A percentile compares a stretch with the other conserved stretches of the same genome.
Conservation (phyloP, 2,113 vertebrate genomes). For the Syngnathus typhle region DNA sequence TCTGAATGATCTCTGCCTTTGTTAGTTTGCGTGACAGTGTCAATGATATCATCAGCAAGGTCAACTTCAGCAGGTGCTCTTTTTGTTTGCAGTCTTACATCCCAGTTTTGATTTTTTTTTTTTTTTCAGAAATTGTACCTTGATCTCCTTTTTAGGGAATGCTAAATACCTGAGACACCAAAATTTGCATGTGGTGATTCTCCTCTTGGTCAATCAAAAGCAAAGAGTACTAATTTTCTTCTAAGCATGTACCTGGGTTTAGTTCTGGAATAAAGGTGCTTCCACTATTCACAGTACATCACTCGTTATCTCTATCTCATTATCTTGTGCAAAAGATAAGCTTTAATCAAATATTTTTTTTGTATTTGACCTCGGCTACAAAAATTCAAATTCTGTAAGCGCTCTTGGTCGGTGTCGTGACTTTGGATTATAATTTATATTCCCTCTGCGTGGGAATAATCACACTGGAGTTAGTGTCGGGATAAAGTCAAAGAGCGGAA, state of each 20-base stretch:
- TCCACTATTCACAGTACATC: background rate
- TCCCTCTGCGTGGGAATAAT: constrained; percentile 7
- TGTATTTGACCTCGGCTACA: background rate
- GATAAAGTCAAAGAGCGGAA: background rate
- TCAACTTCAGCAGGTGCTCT: too few species aligned
- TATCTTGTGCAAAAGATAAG: background rate
- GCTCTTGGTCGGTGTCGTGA: background rate
- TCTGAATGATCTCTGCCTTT: too few species aligned
- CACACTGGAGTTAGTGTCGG: background rate
- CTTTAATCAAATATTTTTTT: background rate
- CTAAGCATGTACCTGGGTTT: background rate
- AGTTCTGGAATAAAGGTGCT: background rate
- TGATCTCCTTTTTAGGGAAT: background rate
- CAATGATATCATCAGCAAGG: too few species aligned
- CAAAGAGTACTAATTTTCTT: background rate
- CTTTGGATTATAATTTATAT: constrained; percentile 13
- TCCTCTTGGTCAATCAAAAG: background rate
- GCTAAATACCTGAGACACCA: background rate
- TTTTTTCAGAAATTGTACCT: background rate
- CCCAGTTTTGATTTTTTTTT: too few species aligned
- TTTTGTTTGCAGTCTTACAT: too few species aligned
- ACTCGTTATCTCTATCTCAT: background rate
- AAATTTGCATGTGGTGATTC: background rate
- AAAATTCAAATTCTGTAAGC: constrained; percentile 6
- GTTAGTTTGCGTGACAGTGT: too few species aligned